Evolutionary conservation across 2,797 vertebrate genomes (phyloP), one percentile per base, ranked within the genome.

Genomic region (Corythornis leucogaster): DNA sequence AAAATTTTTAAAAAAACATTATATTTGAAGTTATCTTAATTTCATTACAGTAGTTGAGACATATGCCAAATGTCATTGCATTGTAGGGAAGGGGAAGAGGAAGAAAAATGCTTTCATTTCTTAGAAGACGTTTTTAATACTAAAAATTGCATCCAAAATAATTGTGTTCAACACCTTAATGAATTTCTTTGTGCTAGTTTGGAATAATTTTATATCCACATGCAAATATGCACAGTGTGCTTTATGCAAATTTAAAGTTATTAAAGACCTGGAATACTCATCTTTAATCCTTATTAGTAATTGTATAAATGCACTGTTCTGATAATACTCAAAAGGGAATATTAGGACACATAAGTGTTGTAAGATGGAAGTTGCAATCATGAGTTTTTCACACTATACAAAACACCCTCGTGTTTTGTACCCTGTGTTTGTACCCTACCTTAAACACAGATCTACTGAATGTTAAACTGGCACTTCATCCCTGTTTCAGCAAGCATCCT

Each of bases 401-500:
- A 84, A 95, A 75, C 68, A 71, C 38, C 76, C 31, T 95, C 53
- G 6, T 89, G 92, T 38, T 38, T 38, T 38, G 35, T 38, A 38
- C 35, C 35, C 35, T 38, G 35, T 38, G 35, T 38, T 38, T 38
- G 35, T 38, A 38, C 95, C 74, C 85, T 96, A 90, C 92, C 90
- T 94, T 95, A 82, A 94, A 85, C 26, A 76, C 40, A 94, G 87
- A 92, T 96, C 81, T 96, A 80, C 85, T 96, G 81, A 93, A 89
- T 96, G 96, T 96, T 97, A 96, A 98, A 96, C 88, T 94, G 82
- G n/a, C 87, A 70, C 78, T 97, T 96, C 94, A 90, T 97, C 88
- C 91, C 89, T 96, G 84, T 97, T 97, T 95, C 98, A 99, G 99
- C 99, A 99, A 98, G 98, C 98, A 4, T 99, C 99, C 58, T 99